Evolutionary conservation across 2,888 invertebrate genomes (phyloP).

Genomic region (Brachypalpus laphriformis): DNA sequence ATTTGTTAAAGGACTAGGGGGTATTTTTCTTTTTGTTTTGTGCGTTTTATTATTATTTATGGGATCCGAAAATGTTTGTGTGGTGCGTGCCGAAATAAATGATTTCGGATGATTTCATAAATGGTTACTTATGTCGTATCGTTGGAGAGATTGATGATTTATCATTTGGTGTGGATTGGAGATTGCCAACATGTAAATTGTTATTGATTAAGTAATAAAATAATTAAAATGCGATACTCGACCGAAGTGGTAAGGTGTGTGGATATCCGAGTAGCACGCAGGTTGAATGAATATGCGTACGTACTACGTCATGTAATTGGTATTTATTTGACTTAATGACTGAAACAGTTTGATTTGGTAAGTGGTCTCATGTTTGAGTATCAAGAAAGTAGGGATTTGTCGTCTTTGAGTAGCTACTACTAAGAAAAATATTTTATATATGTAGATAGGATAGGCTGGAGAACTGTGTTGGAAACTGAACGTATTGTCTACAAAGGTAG

Average conservation of each 20-base stretch:
- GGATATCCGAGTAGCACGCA: neutral
- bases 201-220: conserved; percentile 60
- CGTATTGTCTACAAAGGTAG: too few species aligned
- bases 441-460: too few species aligned
- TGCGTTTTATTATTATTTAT: conserved; percentile 61
- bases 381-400: too few species aligned
- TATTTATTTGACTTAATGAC: neutral
- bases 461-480: too few species aligned
- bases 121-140: conserved; percentile 66
- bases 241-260: neutral
- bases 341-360: neutral
- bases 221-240: conserved; percentile 41
- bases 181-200: conserved; percentile 56
- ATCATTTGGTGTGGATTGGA: conserved; percentile 53
- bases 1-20: conserved; percentile 49
- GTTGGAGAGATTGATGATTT: conserved; percentile 60
- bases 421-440: too few species aligned
- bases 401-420: too few species aligned
- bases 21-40: conserved; percentile 5
- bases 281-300: neutral
- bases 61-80: conserved; percentile 58
- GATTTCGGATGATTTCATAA: conserved; percentile 66
- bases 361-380: too few species aligned
- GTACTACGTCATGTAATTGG: neutral
- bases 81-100: conserved; percentile 68